These are phyloP conservation scores for Molorchus minor DNA, from an alignment of 2,888 invertebrate genomes.

Conservation along the genomic window DNA sequence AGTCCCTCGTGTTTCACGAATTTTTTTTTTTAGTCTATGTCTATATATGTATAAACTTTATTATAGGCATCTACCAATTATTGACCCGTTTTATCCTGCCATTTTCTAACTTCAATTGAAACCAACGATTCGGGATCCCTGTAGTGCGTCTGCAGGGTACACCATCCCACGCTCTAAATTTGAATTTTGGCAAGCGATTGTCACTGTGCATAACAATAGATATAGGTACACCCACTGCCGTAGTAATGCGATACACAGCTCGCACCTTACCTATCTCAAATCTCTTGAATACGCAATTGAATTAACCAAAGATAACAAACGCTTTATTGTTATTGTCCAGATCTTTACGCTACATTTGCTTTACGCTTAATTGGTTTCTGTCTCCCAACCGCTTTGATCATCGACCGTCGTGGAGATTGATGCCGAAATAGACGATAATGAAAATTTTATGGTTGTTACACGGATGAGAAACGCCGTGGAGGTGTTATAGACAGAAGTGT, in stretches of 20 bases:
- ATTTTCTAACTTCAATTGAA: too few relatives aligned
- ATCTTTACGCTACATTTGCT: not conserved
- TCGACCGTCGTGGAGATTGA: not conserved
- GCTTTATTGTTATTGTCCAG: not conserved
- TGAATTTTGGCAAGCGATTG: not conserved
- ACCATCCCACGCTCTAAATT: not conserved
- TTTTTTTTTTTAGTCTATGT: too few relatives aligned
- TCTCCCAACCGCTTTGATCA: not conserved
- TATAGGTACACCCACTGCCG: not conserved
- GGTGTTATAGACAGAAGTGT: not conserved
- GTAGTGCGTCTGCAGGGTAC: not conserved
- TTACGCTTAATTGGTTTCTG: not conserved
- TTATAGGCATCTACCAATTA: too few relatives aligned
- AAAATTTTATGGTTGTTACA: not conserved
- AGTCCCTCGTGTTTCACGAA: too few relatives aligned
- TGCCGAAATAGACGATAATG: not conserved
- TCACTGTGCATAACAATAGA: not conserved
- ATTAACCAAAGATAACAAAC: not conserved
- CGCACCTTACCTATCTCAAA: not conserved
- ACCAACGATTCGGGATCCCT: not conserved
- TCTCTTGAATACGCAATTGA: not conserved
- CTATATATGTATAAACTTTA: too few relatives aligned
- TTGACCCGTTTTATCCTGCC: too few relatives aligned
- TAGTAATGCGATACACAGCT: not conserved
- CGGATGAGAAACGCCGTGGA: not conserved